A percentile compares a stretch with the other conserved stretches of the same genome.
These are phyloP conservation scores for Harpagoxenus sublaevis DNA, from an alignment of 2,888 invertebrate genomes.

Conservation along the genomic window DNA sequence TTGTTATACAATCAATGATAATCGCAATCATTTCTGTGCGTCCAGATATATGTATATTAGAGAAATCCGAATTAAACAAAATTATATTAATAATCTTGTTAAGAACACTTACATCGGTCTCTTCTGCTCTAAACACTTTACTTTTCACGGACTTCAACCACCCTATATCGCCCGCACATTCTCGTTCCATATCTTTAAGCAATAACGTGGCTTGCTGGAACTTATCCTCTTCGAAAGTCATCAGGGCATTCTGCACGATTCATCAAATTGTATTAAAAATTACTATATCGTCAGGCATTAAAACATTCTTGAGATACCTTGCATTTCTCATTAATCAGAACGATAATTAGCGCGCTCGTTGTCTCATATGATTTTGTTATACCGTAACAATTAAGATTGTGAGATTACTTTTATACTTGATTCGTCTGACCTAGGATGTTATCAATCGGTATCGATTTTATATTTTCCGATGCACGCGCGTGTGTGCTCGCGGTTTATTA, in stretches of 20 bases:
- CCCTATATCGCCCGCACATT: conserved; percentile 87
- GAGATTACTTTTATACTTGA: conserved; percentile 8
- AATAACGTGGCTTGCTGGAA: conserved; percentile 88
- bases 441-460: conserved; percentile 41
- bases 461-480: conserved; percentile 17
- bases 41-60: background rate
- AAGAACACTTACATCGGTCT: conserved; percentile 72
- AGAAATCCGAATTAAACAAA: background rate
- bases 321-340: background rate
- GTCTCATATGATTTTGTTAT: background rate
- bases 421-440: background rate
- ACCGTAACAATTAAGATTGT: background rate
- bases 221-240: conserved; percentile 91
- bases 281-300: background rate
- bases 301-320: background rate
- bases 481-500: conserved; percentile 34
- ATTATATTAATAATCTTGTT: background rate
- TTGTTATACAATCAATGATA: background rate
- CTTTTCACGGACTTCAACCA: conserved; percentile 88
- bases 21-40: background rate
- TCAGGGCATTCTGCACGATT: conserved; percentile 88
- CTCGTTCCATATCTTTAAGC: conserved; percentile 89
- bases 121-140: conserved; percentile 85
- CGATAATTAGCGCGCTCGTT: background rate
- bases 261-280: conserved; percentile 27